A percentile compares a stretch with the other conserved stretches of the same genome.
Evolutionary conservation across 2,113 vertebrate genomes (phyloP).

Genomic region (Oryzias javanicus): DNA sequence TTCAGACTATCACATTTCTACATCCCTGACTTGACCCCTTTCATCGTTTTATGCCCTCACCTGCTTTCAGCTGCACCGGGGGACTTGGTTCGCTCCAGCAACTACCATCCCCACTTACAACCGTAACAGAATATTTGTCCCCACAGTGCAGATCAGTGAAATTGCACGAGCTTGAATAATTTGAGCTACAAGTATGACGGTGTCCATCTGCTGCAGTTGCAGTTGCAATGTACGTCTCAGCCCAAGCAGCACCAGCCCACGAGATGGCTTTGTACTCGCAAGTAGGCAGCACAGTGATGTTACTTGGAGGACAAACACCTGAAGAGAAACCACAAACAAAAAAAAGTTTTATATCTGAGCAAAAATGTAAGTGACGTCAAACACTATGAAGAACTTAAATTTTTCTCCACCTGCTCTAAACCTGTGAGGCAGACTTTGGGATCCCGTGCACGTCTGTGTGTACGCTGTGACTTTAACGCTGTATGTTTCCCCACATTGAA

Average conservation of each 20-base stretch:
- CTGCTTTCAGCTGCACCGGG: conserved; percentile 41
- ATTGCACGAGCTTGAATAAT: conserved; percentile 43
- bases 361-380: background rate
- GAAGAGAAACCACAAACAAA: conserved; percentile 3
- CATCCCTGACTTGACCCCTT: background rate
- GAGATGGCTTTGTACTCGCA: conserved; percentile 53
- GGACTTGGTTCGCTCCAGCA: conserved; percentile 56
- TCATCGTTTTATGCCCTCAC: conserved; percentile 37
- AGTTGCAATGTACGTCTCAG: conserved; percentile 56
- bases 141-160: conserved; percentile 65
- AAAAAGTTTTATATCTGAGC: background rate
- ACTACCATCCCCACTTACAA: conserved; percentile 52
- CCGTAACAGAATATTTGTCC: conserved; percentile 55
- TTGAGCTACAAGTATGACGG: conserved; percentile 54
- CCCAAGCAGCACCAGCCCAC: conserved; percentile 54
- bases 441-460: conserved; percentile 55
- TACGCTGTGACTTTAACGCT: conserved; percentile 50
- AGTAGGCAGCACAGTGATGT: conserved; percentile 24
- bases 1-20: background rate
- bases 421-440: conserved; percentile 31
- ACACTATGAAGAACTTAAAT: background rate
- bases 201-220: conserved; percentile 56
- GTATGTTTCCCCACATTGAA: conserved; percentile 69
- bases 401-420: conserved; percentile 54
- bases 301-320: conserved; percentile 61